Evolutionary conservation across 2,888 invertebrate species (phyloP).

Genomic region (Ophonus ardosiacus): DNA sequence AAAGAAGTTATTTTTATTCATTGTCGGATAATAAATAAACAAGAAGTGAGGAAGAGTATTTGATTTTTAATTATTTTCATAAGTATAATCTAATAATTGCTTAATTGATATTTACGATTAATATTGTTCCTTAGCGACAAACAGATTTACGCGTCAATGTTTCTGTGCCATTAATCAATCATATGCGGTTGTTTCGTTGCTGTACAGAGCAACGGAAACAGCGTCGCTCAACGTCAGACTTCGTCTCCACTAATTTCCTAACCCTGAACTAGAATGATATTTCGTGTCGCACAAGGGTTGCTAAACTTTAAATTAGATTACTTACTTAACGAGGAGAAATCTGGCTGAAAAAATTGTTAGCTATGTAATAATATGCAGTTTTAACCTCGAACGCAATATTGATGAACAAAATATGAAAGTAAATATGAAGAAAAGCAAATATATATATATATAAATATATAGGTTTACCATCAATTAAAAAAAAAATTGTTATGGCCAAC

Average conservation of each 20-base stretch:
- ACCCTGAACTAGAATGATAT: conserved; percentile 3
- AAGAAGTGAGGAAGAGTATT: too few species aligned
- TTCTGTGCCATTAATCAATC: conserved; percentile 20
- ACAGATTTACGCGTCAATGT: conserved; percentile 1
- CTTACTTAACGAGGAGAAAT: not conserved
- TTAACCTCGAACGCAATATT: too few species aligned
- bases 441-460: too few species aligned
- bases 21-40: too few species aligned
- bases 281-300: conserved; percentile 14
- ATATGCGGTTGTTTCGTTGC: not conserved
- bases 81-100: not conserved
- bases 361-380: too few species aligned
- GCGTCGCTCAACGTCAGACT: not conserved
- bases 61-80: too few species aligned
- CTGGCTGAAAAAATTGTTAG: too few species aligned
- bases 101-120: conserved; percentile 3
- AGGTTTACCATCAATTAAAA: too few species aligned
- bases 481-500: too few species aligned
- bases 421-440: too few species aligned
- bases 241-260: not conserved
- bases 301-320: conserved; percentile 6
- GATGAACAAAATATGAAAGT: too few species aligned
- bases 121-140: conserved; percentile 17
- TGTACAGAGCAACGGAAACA: not conserved
- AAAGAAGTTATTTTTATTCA: too few species aligned